Conservation (phyloP, 2,888 invertebrate species). For the Mycalesis mineus region DNA sequence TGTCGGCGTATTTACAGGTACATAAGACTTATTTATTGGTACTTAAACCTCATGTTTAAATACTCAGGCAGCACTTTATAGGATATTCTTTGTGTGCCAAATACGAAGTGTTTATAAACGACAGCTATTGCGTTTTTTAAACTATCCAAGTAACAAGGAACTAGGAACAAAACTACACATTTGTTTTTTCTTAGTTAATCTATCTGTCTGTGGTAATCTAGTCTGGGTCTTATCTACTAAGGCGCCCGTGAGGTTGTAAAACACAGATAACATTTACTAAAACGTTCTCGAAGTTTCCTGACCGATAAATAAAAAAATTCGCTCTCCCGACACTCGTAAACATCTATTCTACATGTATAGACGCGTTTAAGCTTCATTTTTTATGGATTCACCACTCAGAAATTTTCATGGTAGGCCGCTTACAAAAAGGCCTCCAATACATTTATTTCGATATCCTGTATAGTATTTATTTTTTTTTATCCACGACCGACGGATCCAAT, state of each 20-base stretch:
- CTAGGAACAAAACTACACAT: too few relatives aligned
- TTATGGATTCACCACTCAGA: constrained; percentile 17
- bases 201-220: too few relatives aligned
- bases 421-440: constrained; percentile 21
- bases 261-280: not conserved
- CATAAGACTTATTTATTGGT: too few relatives aligned
- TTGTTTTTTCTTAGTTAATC: too few relatives aligned
- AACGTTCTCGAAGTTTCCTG: not conserved
- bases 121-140: too few relatives aligned
- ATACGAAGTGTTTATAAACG: too few relatives aligned
- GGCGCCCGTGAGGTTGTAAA: not conserved
- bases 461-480: constrained; percentile 13
- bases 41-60: too few relatives aligned
- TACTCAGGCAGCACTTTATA: too few relatives aligned
- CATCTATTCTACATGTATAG: not conserved
- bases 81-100: too few relatives aligned
- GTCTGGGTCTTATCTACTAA: too few relatives aligned
- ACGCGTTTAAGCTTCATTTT: constrained; percentile 4
- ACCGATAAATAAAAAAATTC: not conserved
- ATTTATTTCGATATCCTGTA: constrained; percentile 14
- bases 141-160: too few relatives aligned
- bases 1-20: too few relatives aligned
- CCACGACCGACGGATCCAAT: constrained; percentile 18
- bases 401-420: constrained; percentile 21
- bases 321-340: not conserved